These are phyloP conservation scores for Hydrozoanthus gracilis DNA, from an alignment of 92 coral and sea anemone genomes.

Conservation along the genomic window DNA sequence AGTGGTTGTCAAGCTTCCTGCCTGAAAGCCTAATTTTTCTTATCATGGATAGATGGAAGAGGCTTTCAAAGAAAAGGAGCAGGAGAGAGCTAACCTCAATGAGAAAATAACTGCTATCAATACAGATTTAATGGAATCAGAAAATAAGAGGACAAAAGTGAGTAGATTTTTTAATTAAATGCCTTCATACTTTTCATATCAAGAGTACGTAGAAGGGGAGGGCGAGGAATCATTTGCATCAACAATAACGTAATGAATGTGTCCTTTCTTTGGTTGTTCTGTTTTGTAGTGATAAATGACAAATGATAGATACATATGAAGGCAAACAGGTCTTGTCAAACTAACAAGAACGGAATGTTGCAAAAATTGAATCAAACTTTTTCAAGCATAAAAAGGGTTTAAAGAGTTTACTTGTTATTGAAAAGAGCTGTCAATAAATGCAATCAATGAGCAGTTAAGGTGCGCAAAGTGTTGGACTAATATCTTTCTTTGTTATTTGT, in stretches of 20 bases:
- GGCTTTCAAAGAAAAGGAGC: constrained; percentile 30
- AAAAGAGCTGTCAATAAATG: no score
- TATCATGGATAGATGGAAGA: constrained; percentile 39
- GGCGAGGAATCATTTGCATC: no score
- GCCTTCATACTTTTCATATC: not conserved
- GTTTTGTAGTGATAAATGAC: no score
- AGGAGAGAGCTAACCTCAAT: constrained; percentile 2
- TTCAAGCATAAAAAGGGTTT: not conserved
- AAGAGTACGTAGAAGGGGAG: not conserved
- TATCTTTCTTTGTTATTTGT: not conserved
- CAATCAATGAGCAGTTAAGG: no score
- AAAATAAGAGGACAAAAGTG: not conserved
- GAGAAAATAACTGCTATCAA: constrained; percentile 5
- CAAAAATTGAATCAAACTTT: not conserved
- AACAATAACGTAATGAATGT: no score
- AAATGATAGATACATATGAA: no score
- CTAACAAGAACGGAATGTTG: no score
- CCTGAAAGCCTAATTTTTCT: no score
- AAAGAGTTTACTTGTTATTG: not conserved
- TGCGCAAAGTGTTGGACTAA: no score
- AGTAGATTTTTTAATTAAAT: not conserved
- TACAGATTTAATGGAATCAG: not conserved
- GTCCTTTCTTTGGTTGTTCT: no score
- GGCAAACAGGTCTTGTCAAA: no score
- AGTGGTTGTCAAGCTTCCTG: not conserved